Conservation (phyloP, 2,888 invertebrate species). For the Lepeophtheirus nordmannii region DNA sequence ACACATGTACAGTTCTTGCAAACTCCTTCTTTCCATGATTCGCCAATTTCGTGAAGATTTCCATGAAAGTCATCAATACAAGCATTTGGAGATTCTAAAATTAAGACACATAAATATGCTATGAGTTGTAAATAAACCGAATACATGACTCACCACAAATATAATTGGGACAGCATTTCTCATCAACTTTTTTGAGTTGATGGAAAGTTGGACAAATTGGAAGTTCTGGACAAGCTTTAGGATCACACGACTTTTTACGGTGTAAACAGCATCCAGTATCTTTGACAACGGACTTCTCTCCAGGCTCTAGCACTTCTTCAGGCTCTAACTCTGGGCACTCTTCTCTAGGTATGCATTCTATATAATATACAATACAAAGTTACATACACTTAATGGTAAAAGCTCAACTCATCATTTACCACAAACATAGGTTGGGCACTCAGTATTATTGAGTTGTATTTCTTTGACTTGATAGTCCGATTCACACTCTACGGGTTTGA, state of each 20-base stretch:
- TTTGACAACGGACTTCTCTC: not conserved
- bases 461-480: not conserved
- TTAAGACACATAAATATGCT: too few relatives aligned
- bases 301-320: not conserved
- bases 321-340: not conserved
- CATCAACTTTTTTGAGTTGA: not conserved
- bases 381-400: too few relatives aligned
- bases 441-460: not conserved
- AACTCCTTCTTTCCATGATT: not conserved
- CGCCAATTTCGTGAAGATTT: not conserved
- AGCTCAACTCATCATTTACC: not conserved
- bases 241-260: not conserved
- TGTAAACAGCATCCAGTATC: not conserved
- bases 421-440: not conserved
- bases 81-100: not conserved
- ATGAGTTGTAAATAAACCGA: too few relatives aligned
- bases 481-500: not conserved
- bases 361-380: not conserved
- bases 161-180: not conserved
- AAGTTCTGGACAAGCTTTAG: not conserved
- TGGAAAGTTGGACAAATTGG: not conserved
- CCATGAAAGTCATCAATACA: not conserved
- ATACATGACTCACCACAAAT: not conserved
- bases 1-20: not conserved
- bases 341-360: not conserved